These are phyloP conservation scores for Petroica traversi DNA, from an alignment of 2,113 vertebrate species.

Conservation along the genomic window DNA sequence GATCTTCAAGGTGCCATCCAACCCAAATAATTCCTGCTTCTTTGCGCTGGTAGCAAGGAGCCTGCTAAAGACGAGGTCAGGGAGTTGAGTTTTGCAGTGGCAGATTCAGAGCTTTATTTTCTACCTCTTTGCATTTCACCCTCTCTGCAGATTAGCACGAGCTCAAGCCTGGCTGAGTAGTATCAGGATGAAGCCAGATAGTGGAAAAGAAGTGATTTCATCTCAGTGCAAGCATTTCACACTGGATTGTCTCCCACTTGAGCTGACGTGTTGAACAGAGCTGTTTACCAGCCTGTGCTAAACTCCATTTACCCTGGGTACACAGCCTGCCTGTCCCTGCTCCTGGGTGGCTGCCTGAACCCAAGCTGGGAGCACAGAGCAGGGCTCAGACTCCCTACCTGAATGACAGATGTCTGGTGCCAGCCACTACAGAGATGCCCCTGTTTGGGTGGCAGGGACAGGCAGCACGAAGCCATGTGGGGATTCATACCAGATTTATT, in stretches of 20 bases:
- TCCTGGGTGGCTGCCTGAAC: background rate
- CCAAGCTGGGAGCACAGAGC: background rate
- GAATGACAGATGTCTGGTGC: background rate
- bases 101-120: background rate
- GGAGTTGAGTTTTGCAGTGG: background rate
- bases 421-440: background rate
- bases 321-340: background rate
- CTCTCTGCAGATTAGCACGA: background rate
- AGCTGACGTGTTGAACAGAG: background rate
- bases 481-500: slow-evolving; percentile 21
- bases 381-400: background rate
- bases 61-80: background rate
- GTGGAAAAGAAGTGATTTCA: background rate
- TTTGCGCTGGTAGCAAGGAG: background rate
- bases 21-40: background rate
- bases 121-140: background rate
- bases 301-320: background rate
- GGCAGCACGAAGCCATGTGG: background rate
- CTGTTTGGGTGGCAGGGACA: background rate
- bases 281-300: background rate
- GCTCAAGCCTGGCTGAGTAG: background rate
- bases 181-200: background rate
- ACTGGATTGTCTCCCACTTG: background rate
- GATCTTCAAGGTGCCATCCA: background rate
- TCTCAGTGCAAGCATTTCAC: background rate